Conservation (phyloP, 2,797 vertebrate genomes). For the Melanotaenia maccullochi region DNA sequence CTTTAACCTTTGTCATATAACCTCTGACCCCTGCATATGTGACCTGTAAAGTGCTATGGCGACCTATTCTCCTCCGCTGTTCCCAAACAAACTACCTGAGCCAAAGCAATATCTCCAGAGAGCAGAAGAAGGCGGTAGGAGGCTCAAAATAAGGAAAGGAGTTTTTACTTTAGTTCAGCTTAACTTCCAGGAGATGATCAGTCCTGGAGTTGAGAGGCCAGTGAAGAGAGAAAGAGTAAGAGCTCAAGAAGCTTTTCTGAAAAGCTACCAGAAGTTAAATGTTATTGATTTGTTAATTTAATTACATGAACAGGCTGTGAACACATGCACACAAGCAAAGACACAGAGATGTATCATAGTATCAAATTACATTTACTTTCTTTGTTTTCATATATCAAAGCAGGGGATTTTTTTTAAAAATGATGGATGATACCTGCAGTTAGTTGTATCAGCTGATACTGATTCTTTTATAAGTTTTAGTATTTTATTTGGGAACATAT, state of each 20-base stretch:
- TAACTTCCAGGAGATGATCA: slow-evolving; percentile 79
- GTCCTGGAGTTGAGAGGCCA: slow-evolving; percentile 13
- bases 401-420: not conserved
- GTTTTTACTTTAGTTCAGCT: slow-evolving; percentile 88
- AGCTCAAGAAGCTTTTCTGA: slow-evolving; percentile 72
- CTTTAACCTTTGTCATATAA: slow-evolving; percentile 79
- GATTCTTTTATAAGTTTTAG: not conserved
- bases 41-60: slow-evolving; percentile 46
- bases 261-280: slow-evolving; percentile 82
- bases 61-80: slow-evolving; percentile 33
- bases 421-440: not conserved
- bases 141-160: slow-evolving; percentile 90
- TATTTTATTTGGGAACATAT: not conserved
- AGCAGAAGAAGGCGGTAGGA: slow-evolving; percentile 64
- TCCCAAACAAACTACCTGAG: slow-evolving; percentile 25
- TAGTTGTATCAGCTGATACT: not conserved
- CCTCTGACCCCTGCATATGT: slow-evolving; percentile 64
- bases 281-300: slow-evolving; percentile 92
- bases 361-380: slow-evolving; percentile 17
- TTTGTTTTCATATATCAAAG: slow-evolving; percentile 23
- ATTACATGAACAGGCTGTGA: slow-evolving; percentile 81
- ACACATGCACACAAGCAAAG: slow-evolving; percentile 34
- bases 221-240: not conserved
- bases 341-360: slow-evolving; percentile 45
- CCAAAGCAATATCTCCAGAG: slow-evolving; percentile 28